phyloP scores from a whole-genome alignment of 2,888 invertebrate species.

The Nomada goodeniana region DNA sequence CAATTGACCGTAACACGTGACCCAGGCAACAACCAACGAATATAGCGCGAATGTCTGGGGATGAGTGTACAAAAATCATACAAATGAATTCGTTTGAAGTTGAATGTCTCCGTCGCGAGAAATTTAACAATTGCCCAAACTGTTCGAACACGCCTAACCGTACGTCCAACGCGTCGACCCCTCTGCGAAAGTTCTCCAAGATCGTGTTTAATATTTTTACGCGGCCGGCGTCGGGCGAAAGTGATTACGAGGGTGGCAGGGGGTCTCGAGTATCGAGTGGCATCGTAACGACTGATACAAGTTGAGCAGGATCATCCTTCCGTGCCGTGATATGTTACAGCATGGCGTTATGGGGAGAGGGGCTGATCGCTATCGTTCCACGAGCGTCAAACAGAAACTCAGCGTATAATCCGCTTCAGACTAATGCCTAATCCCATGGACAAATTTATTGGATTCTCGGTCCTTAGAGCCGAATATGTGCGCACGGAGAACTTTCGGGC shows the following conservation, averaged over 20 bases:
- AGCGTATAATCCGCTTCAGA: slow-evolving; percentile 70
- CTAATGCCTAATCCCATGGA: slow-evolving; percentile 71
- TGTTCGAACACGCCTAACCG: too few relatives aligned
- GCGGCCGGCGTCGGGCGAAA: slow-evolving; percentile 20
- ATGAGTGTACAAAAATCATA: too few relatives aligned
- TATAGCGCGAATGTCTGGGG: too few relatives aligned
- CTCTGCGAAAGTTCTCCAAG: slow-evolving; percentile 21
- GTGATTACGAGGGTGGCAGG: slow-evolving; percentile 33
- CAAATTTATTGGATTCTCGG: slow-evolving; percentile 72
- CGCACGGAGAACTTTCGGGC: slow-evolving; percentile 56
- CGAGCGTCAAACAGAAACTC: slow-evolving; percentile 57
- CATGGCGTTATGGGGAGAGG: slow-evolving; percentile 15
- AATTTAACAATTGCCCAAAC: too few relatives aligned
- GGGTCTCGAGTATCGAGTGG: slow-evolving; percentile 44
- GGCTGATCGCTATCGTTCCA: slow-evolving; percentile 61
- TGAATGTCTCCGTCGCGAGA: too few relatives aligned
- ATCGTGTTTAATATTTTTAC: slow-evolving; percentile 37
- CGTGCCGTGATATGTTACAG: slow-evolving; percentile 32
- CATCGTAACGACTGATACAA: slow-evolving; percentile 48
- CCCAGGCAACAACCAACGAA: too few relatives aligned
- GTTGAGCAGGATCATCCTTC: slow-evolving; percentile 60
- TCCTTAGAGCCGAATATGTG: slow-evolving; percentile 64
- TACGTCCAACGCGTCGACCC: neutral
- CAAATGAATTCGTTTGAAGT: too few relatives aligned
- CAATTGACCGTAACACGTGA: too few relatives aligned